Conservation (phyloP, 2,113 vertebrate species). For the Opisthocomus hoazin region DNA sequence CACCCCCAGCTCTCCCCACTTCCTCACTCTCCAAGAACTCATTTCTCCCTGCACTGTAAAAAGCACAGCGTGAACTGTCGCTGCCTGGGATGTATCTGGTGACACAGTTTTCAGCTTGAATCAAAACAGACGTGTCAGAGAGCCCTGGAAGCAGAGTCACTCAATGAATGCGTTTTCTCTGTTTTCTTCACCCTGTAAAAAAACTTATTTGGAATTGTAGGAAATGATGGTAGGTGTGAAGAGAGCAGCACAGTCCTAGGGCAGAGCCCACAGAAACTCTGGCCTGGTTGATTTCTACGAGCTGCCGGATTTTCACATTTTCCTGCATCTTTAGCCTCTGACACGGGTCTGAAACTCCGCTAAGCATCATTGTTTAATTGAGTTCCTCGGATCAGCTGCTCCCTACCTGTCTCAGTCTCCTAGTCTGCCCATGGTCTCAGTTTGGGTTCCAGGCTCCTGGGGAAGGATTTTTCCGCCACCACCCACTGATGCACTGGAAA, state of each 20-base stretch:
- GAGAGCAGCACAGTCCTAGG: neutral
- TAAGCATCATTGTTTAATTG: neutral
- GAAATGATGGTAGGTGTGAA: neutral
- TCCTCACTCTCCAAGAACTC: neutral
- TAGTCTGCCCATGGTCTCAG: neutral
- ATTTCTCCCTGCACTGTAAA: neutral
- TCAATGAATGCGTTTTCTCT: neutral
- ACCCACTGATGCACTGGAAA: slow-evolving; percentile 10
- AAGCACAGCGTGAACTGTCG: neutral
- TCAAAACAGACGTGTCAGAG: neutral
- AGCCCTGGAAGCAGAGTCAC: neutral
- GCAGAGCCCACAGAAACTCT: neutral
- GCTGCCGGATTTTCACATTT: neutral
- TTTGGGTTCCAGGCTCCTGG: neutral
- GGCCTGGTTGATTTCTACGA: neutral
- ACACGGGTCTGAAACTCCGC: neutral
- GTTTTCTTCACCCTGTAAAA: neutral
- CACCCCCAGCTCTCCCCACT: neutral
- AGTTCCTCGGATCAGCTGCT: neutral
- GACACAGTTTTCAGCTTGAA: neutral
- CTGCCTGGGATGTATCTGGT: neutral
- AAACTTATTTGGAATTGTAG: neutral
- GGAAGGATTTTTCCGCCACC: slow-evolving; percentile 5
- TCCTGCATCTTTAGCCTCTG: neutral
- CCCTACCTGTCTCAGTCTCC: neutral